Conservation (phyloP, 2,797 vertebrate genomes). For the Potorous gilbertii region DNA sequence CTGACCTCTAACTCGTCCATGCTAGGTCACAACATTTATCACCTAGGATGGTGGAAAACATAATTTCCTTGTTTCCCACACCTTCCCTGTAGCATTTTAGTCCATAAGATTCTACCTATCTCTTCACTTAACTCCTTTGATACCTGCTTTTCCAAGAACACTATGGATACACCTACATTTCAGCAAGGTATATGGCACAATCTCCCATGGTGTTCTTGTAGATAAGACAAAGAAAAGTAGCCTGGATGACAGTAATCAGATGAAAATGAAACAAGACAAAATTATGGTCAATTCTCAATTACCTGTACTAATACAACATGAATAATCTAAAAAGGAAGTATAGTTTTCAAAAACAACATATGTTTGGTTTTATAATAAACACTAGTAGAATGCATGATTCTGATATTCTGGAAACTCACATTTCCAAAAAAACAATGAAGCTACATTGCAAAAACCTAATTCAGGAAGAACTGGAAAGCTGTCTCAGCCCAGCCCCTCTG, state of each 20-base stretch:
- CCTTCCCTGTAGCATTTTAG: not conserved
- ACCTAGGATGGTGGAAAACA: no score
- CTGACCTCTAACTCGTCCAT: no score
- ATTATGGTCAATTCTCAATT: not conserved
- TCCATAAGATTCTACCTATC: not conserved
- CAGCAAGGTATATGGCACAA: not conserved
- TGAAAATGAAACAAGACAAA: not conserved
- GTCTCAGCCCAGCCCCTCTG: not conserved
- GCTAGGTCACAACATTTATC: no score
- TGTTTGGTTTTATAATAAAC: not conserved
- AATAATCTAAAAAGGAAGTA: not conserved
- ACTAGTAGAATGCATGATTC: not conserved
- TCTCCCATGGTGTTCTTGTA: not conserved
- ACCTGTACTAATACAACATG: not conserved
- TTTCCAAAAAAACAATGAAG: conserved; percentile 26
- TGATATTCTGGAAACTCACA: conserved; percentile 39
- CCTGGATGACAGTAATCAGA: not conserved
- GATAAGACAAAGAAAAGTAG: not conserved
- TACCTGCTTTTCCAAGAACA: not conserved
- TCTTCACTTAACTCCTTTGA: not conserved
- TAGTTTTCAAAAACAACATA: not conserved
- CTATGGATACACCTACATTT: not conserved
- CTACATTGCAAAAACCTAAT: not conserved
- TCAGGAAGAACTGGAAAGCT: conserved; percentile 19
- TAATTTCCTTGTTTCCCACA: no score